Conservation (phyloP, 2,888 invertebrate genomes). For the Rhagonycha fulva region DNA sequence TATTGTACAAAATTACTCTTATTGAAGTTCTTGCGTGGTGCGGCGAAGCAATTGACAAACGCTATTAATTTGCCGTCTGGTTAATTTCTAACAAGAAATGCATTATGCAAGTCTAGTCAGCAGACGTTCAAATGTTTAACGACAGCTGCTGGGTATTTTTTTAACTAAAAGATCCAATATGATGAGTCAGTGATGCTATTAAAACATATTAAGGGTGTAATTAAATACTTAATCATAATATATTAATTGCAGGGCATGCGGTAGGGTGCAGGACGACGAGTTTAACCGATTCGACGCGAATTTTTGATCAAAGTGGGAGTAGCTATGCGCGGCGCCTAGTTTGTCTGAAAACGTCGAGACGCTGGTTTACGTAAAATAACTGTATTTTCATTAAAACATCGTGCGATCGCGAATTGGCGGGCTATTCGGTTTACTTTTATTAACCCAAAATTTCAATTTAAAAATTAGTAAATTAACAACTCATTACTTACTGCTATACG, state of each 20-base stretch:
- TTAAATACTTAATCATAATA: constrained; percentile 55
- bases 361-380: constrained; percentile 25
- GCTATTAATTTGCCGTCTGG: not conserved
- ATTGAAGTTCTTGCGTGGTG: not conserved
- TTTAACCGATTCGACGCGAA: constrained; percentile 39
- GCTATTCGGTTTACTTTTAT: not conserved
- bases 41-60: constrained; percentile 19
- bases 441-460: constrained; percentile 1
- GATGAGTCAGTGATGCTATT: constrained; percentile 48
- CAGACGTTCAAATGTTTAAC: not conserved
- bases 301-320: constrained; percentile 35
- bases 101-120: not conserved
- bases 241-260: constrained; percentile 55
- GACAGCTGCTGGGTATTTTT: constrained; percentile 25
- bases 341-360: constrained; percentile 38
- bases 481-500: not conserved
- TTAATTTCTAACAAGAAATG: not conserved
- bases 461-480: constrained; percentile 1
- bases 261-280: constrained; percentile 50
- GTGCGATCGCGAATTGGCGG: constrained; percentile 6
- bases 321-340: constrained; percentile 39
- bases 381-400: constrained; percentile 6
- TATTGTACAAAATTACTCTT: not conserved
- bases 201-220: constrained; percentile 49
- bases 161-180: constrained; percentile 28